Evolutionary conservation across 2,113 vertebrate species (phyloP), one percentile per base, ranked within the genome.

Genomic region (Mobula hypostoma): DNA sequence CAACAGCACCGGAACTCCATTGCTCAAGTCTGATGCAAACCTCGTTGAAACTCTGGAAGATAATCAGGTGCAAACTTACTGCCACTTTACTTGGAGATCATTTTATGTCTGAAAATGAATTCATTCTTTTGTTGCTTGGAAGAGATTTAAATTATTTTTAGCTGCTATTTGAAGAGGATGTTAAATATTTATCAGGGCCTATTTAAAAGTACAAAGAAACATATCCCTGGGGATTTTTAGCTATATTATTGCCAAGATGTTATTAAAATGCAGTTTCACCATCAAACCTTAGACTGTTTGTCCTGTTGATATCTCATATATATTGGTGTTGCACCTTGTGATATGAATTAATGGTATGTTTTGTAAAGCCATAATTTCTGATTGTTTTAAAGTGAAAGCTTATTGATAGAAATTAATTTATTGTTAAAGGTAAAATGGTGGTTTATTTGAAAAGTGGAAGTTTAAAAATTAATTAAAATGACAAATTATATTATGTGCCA

Each of bases 41-140:
- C 96, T 97, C 6, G 97, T 97, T 40, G 98, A 98, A 94, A 98
- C 96, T 1, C 95, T 97, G 90, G 96, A 98, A 95, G 96, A 97
- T 94, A 97, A 97, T 95, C 97, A 97, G 96, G 96, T 97, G 91
- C 94, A 14, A 29, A 79, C 63, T 94, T 92, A 32, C 72, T 72
- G 68, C 56, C 56, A 56, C 58, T 48, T 74, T 94, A 58, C n/a
- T 48, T 58, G 72, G 79, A 36, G 24, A 11, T 82, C 94, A 27
- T 15, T 68, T 48, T 70, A 24, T 92, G 76, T 72, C 19, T 61
- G 3, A 29, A 87, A 27, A 87, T 32, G 21, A 19, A 91, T 85
- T 85, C 7, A 58, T 56, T 63, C 56, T 19, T 66, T 66, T 17
- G 19, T 66, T 88, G 58, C 36, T 66, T 7, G 17, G 5, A 7